Base-by-base conservation (phyloP, 2,888 invertebrate species). In the Geotrupes spiniger region DNA sequence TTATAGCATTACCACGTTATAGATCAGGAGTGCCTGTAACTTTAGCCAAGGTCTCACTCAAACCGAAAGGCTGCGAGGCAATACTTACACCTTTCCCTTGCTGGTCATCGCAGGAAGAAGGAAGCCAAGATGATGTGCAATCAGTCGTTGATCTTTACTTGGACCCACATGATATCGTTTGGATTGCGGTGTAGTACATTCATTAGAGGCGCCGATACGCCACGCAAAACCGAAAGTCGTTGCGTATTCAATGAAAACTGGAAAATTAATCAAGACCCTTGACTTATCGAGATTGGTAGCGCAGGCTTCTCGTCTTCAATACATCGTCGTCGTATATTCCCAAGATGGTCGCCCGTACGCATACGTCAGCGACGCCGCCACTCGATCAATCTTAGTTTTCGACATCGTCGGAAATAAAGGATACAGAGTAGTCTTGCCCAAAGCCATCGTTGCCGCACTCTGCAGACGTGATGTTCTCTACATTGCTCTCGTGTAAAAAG, bases 201-300 rank as follows among this genome's bases (percentile, higher is more conserved):
- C 84, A 0, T 61, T 87, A 46, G 81, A 82, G 49, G 74, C 77
- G 1, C 85, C 87, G 0, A 74, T 81, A 3, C 78, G 83, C 43
- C 78, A 79, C 8, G 85, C 86, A 59, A 76, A 81, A 0, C 85
- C 88, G 0, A 88, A 87, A 66, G 79, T 87, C 25, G 76, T 85
- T 1, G 83, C 80, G 16, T 76, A 85, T 61, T 80, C 76, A 52
- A 72, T 79, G 2, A 75, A 78, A 43, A 78, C 78, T 5, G 78
- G 78, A 38, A 83, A 84, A 70, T 69, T 85, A 9, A 74, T 84
- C 3, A 83, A 81, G 62, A 74, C 74, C 0, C 75, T 88, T 27
- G 80, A 83, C 42, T 69, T 89, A 36, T 78, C 81, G 9, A 72
- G 78, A 0, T 69, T 84, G 8, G 76, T 80, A 0, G 78, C 78